Percentiles rank a stretch among this genome's conserved stretches.
Conservation (phyloP, 2,888 invertebrate genomes). For the Podotricha telesiphe region DNA sequence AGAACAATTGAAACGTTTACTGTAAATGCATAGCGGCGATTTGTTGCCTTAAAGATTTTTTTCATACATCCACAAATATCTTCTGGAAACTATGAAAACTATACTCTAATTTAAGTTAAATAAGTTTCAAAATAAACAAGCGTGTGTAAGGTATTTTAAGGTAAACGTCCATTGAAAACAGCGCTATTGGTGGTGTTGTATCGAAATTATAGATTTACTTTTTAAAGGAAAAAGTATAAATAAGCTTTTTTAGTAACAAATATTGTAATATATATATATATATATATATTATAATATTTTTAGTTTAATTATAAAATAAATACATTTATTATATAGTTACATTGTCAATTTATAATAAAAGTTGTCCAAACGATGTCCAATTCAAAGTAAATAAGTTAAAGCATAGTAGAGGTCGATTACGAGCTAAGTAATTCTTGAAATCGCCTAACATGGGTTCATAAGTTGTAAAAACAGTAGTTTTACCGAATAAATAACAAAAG, state of each 20-base stretch:
- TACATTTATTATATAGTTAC: too few species aligned
- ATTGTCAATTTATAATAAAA: too few species aligned
- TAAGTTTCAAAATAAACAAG: constrained; percentile 18
- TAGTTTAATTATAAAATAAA: too few species aligned
- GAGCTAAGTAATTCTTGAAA: not conserved
- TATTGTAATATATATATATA: too few species aligned
- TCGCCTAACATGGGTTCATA: not conserved
- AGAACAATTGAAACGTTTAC: constrained; percentile 48
- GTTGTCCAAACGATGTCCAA: not conserved
- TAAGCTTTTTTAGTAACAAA: too few species aligned
- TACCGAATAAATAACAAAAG: too few species aligned
- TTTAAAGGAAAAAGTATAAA: too few species aligned
- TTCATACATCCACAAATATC: constrained; percentile 54
- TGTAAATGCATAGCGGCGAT: constrained; percentile 63
- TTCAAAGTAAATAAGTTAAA: not conserved
- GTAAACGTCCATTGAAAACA: not conserved
- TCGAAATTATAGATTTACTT: too few species aligned
- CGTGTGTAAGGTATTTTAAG: constrained; percentile 14
- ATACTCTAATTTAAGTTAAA: not conserved
- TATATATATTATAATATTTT: too few species aligned
- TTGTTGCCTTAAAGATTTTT: constrained; percentile 64
- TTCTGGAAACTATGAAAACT: not conserved
- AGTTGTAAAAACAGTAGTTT: not conserved
- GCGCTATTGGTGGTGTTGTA: not conserved
- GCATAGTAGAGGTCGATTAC: too few species aligned